These are phyloP conservation scores for Cryptus viduatorius DNA, from an alignment of 2,888 invertebrate species.

Conservation along the genomic window DNA sequence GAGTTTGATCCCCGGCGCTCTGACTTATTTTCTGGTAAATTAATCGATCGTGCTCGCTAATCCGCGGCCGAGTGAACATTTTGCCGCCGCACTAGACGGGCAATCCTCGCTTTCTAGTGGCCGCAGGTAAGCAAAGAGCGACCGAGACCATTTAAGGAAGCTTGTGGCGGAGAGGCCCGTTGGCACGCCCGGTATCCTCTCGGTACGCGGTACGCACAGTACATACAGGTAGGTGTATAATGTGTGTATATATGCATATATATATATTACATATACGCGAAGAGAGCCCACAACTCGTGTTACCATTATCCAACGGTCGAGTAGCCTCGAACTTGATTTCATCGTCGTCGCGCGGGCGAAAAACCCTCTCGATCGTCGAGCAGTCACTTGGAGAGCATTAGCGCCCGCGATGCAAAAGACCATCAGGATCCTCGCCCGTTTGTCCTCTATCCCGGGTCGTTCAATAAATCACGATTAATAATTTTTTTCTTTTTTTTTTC, in stretches of 20 bases:
- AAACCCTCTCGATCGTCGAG: conserved; percentile 35
- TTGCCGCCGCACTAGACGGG: conserved; percentile 56
- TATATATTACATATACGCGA: not conserved
- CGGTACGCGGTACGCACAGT: conserved; percentile 56
- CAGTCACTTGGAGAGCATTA: conserved; percentile 53
- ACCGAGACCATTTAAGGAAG: conserved; percentile 78
- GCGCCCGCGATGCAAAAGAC: conserved; percentile 18
- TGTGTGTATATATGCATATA: conserved; percentile 14
- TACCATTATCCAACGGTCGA: conserved; percentile 73
- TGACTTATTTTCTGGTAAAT: conserved; percentile 64
- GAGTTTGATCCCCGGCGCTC: conserved; percentile 3
- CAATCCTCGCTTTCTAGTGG: conserved; percentile 64
- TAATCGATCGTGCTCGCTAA: conserved; percentile 64
- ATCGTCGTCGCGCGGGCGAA: conserved; percentile 62
- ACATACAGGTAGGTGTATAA: conserved; percentile 22
- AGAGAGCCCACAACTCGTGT: conserved; percentile 71
- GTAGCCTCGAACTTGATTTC: conserved; percentile 80
- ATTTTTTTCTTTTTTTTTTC: conserved; percentile 35
- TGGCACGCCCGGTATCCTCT: conserved; percentile 74
- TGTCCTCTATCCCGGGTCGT: conserved; percentile 32
- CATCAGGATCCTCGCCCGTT: conserved; percentile 27
- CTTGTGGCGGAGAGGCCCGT: conserved; percentile 70
- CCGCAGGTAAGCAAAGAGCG: conserved; percentile 63
- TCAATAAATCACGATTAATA: conserved; percentile 66
- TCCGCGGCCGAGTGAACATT: conserved; percentile 63